Percentiles rank a stretch among this genome's conserved stretches.
phyloP scores from a whole-genome alignment of 2,797 vertebrate species.

The Pangasius larnaudii region DNA sequence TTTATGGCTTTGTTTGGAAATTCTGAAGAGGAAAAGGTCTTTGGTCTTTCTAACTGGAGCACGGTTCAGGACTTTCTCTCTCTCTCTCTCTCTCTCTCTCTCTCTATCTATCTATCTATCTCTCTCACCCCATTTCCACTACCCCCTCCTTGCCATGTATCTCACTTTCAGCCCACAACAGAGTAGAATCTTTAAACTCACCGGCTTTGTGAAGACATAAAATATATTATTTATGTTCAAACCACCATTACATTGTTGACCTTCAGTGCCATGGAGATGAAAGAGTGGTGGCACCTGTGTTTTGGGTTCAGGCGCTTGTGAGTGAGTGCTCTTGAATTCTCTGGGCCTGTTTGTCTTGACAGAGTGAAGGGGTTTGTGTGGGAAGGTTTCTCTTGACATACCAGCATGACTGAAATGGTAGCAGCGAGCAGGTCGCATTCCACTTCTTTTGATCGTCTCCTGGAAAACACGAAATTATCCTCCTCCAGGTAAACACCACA shows the following conservation, averaged over 20 bases:
- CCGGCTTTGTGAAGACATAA: slow-evolving; percentile 53
- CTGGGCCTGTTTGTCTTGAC: slow-evolving; percentile 47
- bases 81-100: slow-evolving; percentile 21
- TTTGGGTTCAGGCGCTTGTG: slow-evolving; percentile 46
- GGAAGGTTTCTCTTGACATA: slow-evolving; percentile 42
- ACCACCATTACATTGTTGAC: slow-evolving; percentile 54
- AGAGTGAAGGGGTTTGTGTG: slow-evolving; percentile 25
- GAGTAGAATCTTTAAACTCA: slow-evolving; percentile 52
- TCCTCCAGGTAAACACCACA: slow-evolving; percentile 12
- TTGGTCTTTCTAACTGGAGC: slow-evolving; percentile 51
- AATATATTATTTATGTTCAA: slow-evolving; percentile 60
- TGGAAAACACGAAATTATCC: slow-evolving; percentile 4
- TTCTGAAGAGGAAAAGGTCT: slow-evolving; percentile 45
- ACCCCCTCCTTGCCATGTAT: not conserved
- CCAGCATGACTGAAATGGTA: slow-evolving; percentile 39
- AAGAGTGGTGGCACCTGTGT: slow-evolving; percentile 57
- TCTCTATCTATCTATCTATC: not conserved
- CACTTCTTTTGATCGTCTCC: slow-evolving; percentile 17
- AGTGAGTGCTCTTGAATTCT: slow-evolving; percentile 39
- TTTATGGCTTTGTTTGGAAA: slow-evolving; percentile 59
- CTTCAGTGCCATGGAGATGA: slow-evolving; percentile 56
- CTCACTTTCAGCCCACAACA: slow-evolving; percentile 54
- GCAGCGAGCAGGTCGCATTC: slow-evolving; percentile 18
- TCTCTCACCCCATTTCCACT: not conserved
- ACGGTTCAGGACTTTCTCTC: not conserved